A percentile compares a stretch with the other conserved stretches of the same genome.
Evolutionary conservation across 2,113 vertebrate genomes (phyloP).

Genomic region (Channa maculata): DNA sequence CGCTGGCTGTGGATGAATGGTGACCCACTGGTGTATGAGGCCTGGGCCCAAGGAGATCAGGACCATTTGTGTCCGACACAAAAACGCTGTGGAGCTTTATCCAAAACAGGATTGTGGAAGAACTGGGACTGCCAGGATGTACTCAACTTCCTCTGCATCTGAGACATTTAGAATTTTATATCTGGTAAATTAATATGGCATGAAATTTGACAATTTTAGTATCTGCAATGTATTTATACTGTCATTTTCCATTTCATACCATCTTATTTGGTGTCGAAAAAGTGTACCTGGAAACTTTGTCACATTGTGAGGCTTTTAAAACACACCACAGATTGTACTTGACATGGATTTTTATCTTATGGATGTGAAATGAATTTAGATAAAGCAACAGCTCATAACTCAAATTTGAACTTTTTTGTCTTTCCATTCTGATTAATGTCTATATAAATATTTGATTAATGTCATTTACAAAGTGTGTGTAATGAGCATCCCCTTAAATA

Average conservation of each 20-base stretch:
- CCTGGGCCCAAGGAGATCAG: neutral
- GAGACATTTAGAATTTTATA: neutral
- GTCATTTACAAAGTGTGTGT: no score
- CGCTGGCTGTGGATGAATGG: slow-evolving; percentile 50
- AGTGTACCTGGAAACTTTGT: no score
- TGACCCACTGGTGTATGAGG: neutral
- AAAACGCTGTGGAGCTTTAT: slow-evolving; percentile 50
- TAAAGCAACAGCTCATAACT: no score
- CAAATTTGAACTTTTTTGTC: no score
- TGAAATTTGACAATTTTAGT: neutral
- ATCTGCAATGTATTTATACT: neutral
- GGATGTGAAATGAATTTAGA: no score
- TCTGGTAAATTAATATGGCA: neutral
- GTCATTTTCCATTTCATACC: neutral
- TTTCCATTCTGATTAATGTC: no score
- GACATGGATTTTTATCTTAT: no score
- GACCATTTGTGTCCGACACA: slow-evolving; percentile 7
- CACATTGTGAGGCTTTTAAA: no score
- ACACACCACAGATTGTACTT: no score
- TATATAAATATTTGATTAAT: no score
- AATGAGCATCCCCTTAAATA: no score
- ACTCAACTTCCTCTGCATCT: slow-evolving; percentile 41
- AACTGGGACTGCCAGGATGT: slow-evolving; percentile 24
- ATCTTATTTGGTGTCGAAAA: no score
- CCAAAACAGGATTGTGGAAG: slow-evolving; percentile 30